Conservation (phyloP, 2,888 invertebrate genomes). For the Ernsta delagoae region DNA sequence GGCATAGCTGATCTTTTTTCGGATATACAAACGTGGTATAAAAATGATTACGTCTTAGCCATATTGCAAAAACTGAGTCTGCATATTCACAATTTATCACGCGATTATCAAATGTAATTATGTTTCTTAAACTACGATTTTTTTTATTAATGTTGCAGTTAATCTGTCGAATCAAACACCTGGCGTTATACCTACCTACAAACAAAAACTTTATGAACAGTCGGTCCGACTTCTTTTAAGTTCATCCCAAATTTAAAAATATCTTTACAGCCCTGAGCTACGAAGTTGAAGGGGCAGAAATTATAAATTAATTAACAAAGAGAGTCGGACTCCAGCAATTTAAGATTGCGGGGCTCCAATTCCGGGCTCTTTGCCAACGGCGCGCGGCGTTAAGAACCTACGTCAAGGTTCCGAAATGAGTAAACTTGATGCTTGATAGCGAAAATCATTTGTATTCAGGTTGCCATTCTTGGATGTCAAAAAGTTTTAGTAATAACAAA, state of each 20-base stretch:
- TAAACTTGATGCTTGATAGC: constrained; percentile 15
- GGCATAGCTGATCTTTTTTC: no score
- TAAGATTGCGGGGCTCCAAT: constrained; percentile 66
- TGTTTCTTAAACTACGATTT: no score
- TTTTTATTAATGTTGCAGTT: no score
- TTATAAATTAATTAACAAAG: constrained; percentile 79
- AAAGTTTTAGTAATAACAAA: constrained; percentile 1
- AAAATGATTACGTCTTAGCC: no score
- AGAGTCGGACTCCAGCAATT: constrained; percentile 63
- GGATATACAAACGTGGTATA: no score
- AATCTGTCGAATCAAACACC: no score
- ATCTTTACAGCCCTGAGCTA: constrained; percentile 47
- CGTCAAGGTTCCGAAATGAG: constrained; percentile 41
- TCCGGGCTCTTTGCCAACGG: constrained; percentile 70
- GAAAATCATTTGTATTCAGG: constrained; percentile 25
- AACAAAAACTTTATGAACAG: background rate
- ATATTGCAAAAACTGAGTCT: no score
- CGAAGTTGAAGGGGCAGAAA: constrained; percentile 64
- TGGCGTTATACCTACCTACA: background rate
- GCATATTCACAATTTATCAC: no score
- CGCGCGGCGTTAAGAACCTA: constrained; percentile 52
- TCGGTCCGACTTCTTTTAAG: background rate
- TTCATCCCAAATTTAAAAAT: constrained; percentile 50
- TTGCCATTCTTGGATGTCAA: constrained; percentile 6
- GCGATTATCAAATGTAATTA: no score